Base-by-base conservation (phyloP, 2,797 vertebrate species). In the Cyprinodon diabolis region DNA sequence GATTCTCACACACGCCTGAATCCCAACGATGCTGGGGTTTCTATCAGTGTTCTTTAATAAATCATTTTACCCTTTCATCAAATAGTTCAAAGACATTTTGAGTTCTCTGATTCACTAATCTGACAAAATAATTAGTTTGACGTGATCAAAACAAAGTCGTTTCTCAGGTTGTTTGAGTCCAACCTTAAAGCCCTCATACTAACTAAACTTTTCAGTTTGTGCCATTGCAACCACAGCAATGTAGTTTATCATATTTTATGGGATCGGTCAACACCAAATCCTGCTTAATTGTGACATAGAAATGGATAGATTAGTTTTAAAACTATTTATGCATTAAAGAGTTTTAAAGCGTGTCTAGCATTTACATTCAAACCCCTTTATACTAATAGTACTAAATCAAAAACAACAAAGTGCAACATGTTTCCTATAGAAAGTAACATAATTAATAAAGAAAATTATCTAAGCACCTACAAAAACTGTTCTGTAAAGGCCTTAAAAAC, bases 1-100 rank as follows among this genome's bases (percentile, higher is more conserved):
- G 57, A 60, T 21, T 7, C 30, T 2, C 11, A 55, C 68, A 83
- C 85, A 88, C 76, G 68, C 80, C 54, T 76, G 79, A 43, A 72
- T 68, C 49, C 55, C 35, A 63, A 66, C 37, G 37, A 63, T 35
- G 45, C 5, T 54, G 54, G 48, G 10, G 1, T 57, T n/a, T 52
- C 11, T 47, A 6, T n/a, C 11, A 10, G 12, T 15, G 4, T 30
- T 37, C 69, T 55, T 47, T 54, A 19, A 63, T 63, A 13, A 45
- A 43, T 63, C 0, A 63, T 54, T 47, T 19, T n/a, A 21, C 2
- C 56, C 17, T 43, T 55, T 35, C 4, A 23, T 62, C 3, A 11
- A 49, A 43, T 51, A 43, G 23, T 10, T 35, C 25, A 72, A 15
- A 67, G 8, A 71, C 30, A 40, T 45, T 62, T 9, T 40, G 37